phyloP scores from a whole-genome alignment of 2,797 vertebrate species.

The Hemibagrus guttatus region DNA sequence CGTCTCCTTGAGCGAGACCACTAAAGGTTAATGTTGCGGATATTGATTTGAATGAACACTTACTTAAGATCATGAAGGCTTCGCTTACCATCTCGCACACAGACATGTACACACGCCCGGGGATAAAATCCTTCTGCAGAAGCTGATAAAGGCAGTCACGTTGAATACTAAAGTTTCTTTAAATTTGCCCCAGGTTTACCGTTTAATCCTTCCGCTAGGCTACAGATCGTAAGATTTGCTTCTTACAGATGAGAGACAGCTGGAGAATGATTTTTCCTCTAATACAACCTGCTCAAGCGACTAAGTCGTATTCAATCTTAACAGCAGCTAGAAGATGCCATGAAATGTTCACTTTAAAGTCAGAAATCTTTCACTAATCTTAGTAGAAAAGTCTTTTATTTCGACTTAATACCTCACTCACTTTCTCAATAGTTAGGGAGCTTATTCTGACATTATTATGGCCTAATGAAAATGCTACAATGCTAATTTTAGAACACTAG shows the following conservation, averaged over 20 bases:
- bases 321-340: background rate
- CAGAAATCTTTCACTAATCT: background rate
- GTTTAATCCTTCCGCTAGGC: slow-evolving; percentile 2
- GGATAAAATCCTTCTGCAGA: slow-evolving; percentile 28
- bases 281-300: background rate
- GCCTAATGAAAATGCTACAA: too few species aligned
- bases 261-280: slow-evolving; percentile 1
- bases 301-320: background rate
- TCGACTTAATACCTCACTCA: background rate
- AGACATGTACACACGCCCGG: slow-evolving; percentile 29
- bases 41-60: slow-evolving; percentile 74
- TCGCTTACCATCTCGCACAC: slow-evolving; percentile 36
- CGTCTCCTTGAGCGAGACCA: slow-evolving; percentile 69
- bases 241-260: slow-evolving; percentile 11
- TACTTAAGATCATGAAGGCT: slow-evolving; percentile 67
- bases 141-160: slow-evolving; percentile 9
- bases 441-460: too few species aligned
- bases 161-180: slow-evolving; percentile 5
- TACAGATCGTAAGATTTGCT: background rate
- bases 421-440: too few species aligned
- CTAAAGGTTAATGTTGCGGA: slow-evolving; percentile 78
- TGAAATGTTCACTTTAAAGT: background rate
- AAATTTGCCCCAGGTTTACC: slow-evolving; percentile 14
- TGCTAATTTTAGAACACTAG: too few species aligned
- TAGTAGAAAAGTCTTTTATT: too few species aligned